phyloP scores from a whole-genome alignment of 2,113 vertebrate species.

The Myotis yumanensis region DNA sequence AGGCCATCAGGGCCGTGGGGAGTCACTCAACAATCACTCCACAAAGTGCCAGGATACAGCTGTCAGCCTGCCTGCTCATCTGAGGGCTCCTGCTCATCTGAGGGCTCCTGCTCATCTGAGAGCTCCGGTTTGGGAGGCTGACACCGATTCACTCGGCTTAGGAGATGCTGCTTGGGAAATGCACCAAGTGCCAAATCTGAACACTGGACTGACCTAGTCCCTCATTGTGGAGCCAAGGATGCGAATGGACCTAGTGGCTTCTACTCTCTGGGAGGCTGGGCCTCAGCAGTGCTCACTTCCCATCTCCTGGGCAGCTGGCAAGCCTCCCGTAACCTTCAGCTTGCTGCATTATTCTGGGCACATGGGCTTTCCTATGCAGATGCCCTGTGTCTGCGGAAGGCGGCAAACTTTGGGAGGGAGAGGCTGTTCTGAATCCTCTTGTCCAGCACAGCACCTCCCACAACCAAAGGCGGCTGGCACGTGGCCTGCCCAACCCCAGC shows the following conservation, averaged over 20 bases:
- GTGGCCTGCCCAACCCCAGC: fast-evolving
- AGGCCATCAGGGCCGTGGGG: neutral
- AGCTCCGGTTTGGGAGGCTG: neutral
- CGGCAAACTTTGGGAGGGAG: neutral
- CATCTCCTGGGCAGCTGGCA: neutral
- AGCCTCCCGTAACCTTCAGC: neutral
- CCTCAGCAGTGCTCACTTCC: neutral
- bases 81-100: neutral
- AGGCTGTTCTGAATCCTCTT: neutral
- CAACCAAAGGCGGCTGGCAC: neutral
- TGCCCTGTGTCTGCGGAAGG: neutral
- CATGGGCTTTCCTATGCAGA: fast-evolving
- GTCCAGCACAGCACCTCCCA: neutral
- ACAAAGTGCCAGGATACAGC: neutral
- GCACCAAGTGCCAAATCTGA: neutral
- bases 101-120: neutral
- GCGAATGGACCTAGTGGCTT: fast-evolving
- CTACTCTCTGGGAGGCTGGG: neutral
- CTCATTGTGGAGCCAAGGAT: fast-evolving
- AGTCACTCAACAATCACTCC: neutral
- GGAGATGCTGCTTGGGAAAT: neutral
- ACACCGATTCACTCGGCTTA: neutral
- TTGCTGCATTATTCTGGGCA: neutral
- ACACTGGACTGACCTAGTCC: neutral
- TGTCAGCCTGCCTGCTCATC: neutral